Evolutionary conservation across 2,113 vertebrate genomes (phyloP), one percentile per base, ranked within the genome.

Genomic region (Bucco capensis): DNA sequence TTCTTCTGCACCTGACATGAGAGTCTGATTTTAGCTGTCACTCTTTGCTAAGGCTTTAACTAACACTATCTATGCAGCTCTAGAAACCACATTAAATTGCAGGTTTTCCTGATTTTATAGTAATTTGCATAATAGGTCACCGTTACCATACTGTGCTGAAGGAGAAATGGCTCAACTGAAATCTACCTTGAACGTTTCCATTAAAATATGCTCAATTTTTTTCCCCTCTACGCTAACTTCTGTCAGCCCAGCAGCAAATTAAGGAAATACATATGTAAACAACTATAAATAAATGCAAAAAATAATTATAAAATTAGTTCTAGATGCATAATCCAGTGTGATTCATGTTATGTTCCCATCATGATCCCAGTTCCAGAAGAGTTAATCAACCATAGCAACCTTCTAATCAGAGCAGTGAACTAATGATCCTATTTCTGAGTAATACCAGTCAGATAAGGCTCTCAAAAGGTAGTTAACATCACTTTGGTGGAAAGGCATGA

Each of bases 381-480:
- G 97, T 98, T 98, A 98, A 98, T 98, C 97, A 98, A 97, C 97
- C 97, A 96, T 96, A 97, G 95, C 97, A 51, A 96, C 95, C 96
- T 96, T 96, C 97, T 97, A 98, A 98, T 98, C 97, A 97, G 97
- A 97, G 96, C 94, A 97, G 96, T 97, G 98, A 97, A 98, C 97
- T 98, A 97, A 98, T 97, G 97, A 98, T 97, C 98, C 96, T 97
- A 93, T 97, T 98, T 97, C 97, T 93, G 96, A 98, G 97, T 97
- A 97, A 98, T 97, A 98, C 97, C 97, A 97, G 97, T 96, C 98
- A 98, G 97, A 98, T 97, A 97, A 97, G 98, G 97, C 98, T 98
- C 97, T 98, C 98, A 97, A 97, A 96, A 97, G 97, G 97, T 98
- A 98, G 97, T 97, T 98, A 98, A 98, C 97, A 98, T 98, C 97